Evolutionary conservation across 2,888 invertebrate species (phyloP).

Genomic region (Timema podura): DNA sequence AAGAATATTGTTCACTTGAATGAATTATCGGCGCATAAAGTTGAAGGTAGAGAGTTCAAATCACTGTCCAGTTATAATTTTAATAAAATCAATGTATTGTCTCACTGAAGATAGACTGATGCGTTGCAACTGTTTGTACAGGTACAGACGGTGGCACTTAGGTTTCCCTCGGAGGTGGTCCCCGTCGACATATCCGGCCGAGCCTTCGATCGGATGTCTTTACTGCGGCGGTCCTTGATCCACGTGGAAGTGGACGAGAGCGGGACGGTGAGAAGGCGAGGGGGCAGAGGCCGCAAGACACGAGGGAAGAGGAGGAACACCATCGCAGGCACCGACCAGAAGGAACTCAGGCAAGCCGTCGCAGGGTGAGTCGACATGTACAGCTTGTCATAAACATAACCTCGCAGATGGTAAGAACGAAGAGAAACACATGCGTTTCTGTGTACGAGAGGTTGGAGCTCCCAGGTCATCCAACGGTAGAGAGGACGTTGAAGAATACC

Average conservation of each 20-base stretch:
- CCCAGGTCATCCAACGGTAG: too few species aligned
- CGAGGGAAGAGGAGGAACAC: slow-evolving; percentile 85
- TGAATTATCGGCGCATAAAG: too few species aligned
- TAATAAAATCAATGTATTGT: too few species aligned
- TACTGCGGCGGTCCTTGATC: slow-evolving; percentile 74
- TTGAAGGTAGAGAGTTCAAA: too few species aligned
- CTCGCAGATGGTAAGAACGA: too few species aligned
- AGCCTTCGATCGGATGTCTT: slow-evolving; percentile 85
- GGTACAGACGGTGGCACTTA: slow-evolving; percentile 34
- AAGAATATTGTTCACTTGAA: too few species aligned
- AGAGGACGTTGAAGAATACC: too few species aligned
- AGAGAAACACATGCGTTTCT: too few species aligned
- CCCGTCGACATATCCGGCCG: slow-evolving; percentile 85
- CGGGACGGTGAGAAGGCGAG: slow-evolving; percentile 49
- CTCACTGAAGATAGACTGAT: too few species aligned
- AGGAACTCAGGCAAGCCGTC: slow-evolving; percentile 81
- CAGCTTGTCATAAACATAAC: too few species aligned
- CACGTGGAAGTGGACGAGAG: slow-evolving; percentile 47
- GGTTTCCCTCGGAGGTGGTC: slow-evolving; percentile 84
- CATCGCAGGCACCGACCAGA: slow-evolving; percentile 85
- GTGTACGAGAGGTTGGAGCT: too few species aligned
- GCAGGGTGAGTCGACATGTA: slow-evolving; percentile 63
- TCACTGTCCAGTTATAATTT: too few species aligned
- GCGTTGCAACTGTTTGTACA: background rate
- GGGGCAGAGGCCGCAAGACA: slow-evolving; percentile 69